These are phyloP conservation scores for Ahaetulla prasina DNA, from an alignment of 2,113 vertebrate species.

Conservation along the genomic window DNA sequence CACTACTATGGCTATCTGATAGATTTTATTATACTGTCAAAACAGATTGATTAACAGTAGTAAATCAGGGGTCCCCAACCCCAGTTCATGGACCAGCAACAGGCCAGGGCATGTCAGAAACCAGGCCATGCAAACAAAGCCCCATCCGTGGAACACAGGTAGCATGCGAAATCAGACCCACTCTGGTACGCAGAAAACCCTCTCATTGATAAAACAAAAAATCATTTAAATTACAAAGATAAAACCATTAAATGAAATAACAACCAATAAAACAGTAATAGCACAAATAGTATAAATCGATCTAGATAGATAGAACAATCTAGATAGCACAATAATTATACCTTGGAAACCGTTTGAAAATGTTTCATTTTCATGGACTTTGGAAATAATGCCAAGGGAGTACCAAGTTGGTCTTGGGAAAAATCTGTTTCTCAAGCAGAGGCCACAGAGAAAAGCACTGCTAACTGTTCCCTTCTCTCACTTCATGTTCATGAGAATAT, in stretches of 20 bases:
- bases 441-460: not conserved
- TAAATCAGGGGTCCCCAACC: not conserved
- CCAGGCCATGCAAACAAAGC: too few species aligned
- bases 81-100: not conserved
- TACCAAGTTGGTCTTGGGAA: not conserved
- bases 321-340: not conserved
- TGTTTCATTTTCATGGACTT: not conserved
- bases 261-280: not conserved
- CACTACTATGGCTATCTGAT: not conserved
- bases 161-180: too few species aligned
- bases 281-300: not conserved
- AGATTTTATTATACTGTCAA: not conserved
- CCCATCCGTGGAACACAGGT: too few species aligned
- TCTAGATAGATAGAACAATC: too few species aligned
- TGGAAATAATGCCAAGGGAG: not conserved
- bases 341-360: not conserved
- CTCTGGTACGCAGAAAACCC: too few species aligned
- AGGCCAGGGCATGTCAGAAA: too few species aligned
- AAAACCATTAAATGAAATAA: not conserved
- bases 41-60: not conserved
- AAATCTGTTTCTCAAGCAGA: not conserved
- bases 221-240: not conserved
- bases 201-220: not conserved
- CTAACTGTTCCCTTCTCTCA: not conserved
- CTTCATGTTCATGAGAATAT: not conserved